A percentile compares a stretch with the other conserved stretches of the same genome.
phyloP scores from a whole-genome alignment of 2,797 vertebrate species.

The Momotus momota region DNA sequence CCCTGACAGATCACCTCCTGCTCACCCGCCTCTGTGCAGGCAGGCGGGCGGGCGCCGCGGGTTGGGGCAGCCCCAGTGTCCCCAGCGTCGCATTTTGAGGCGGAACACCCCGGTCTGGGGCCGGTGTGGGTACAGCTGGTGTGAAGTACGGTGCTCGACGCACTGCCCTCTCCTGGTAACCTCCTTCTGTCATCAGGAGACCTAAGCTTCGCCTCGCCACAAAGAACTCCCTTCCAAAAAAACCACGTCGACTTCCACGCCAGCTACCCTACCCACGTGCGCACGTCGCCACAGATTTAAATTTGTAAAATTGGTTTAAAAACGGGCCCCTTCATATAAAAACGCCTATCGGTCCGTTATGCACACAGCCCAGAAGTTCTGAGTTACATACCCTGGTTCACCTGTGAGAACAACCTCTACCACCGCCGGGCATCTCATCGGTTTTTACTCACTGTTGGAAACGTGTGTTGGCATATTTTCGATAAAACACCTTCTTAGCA shows the following conservation, averaged over 20 bases:
- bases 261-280: background rate
- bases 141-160: conserved; percentile 10
- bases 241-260: conserved; percentile 4
- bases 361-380: conserved; percentile 11
- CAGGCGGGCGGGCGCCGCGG: rapidly evolving
- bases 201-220: background rate
- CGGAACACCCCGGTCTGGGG: background rate
- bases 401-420: conserved; percentile 46
- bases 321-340: background rate
- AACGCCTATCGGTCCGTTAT: conserved; percentile 2
- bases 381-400: conserved; percentile 2
- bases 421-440: conserved; percentile 43
- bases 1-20: background rate
- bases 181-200: conserved; percentile 27
- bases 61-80: background rate
- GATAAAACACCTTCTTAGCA: conserved; percentile 96
- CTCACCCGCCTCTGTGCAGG: rapidly evolving
- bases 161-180: conserved; percentile 82
- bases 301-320: conserved; percentile 24
- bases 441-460: conserved; percentile 81
- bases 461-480: conserved; percentile 83
- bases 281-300: background rate
- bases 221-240: background rate
- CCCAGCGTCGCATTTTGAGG: background rate
- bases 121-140: conserved; percentile 1